Percentiles rank a stretch among this genome's conserved stretches.
phyloP scores from a whole-genome alignment of 2,888 invertebrate genomes.

The Andrena marginata region DNA sequence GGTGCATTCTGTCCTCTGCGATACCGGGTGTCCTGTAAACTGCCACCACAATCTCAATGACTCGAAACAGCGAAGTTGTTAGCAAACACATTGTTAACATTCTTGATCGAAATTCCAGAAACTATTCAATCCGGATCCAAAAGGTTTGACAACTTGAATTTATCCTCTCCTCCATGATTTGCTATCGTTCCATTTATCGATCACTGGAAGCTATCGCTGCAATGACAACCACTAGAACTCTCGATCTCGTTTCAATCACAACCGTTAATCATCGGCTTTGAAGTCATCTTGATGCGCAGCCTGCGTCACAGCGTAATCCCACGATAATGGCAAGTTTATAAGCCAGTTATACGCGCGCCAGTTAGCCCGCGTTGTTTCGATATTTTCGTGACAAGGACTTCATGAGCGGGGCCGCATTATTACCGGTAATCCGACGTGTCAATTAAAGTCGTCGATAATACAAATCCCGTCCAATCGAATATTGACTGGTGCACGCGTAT shows the following conservation, averaged over 20 bases:
- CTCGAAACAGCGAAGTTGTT: neutral
- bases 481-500: constrained; percentile 2
- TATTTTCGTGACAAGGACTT: constrained; percentile 43
- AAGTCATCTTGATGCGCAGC: neutral
- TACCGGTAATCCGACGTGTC: constrained; percentile 50
- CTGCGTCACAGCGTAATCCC: constrained; percentile 18
- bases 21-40: constrained; percentile 11
- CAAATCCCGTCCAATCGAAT: constrained; percentile 36
- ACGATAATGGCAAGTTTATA: constrained; percentile 49
- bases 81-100: neutral
- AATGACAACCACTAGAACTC: neutral
- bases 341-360: constrained; percentile 36
- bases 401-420: constrained; percentile 26
- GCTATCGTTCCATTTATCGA: neutral
- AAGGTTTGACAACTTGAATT: neutral
- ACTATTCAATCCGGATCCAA: neutral
- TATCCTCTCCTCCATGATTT: neutral
- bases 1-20: constrained; percentile 21
- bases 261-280: constrained; percentile 3
- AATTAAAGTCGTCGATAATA: constrained; percentile 49
- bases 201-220: neutral
- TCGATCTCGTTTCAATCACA: neutral
- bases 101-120: neutral
- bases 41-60: neutral
- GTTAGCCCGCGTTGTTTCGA: constrained; percentile 32